A percentile compares a stretch with the other conserved stretches of the same genome.
Conservation (phyloP, 2,888 invertebrate species). For the Herminia tarsipennalis region DNA sequence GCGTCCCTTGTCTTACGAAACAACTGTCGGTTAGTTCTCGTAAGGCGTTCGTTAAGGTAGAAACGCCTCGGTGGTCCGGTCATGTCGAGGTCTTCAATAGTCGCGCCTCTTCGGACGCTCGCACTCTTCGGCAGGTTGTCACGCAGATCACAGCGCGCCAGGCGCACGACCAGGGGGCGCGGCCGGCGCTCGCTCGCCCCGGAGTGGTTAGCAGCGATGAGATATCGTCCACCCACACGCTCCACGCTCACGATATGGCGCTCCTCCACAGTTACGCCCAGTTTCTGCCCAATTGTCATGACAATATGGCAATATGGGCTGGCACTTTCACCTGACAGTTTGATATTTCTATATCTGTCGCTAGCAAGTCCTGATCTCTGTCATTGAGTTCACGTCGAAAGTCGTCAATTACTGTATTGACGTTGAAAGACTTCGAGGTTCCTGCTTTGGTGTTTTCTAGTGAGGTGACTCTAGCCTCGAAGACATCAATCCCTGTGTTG, state of each 20-base stretch:
- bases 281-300: neutral
- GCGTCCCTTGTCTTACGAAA: slow-evolving; percentile 6
- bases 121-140: neutral
- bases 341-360: too few relatives aligned
- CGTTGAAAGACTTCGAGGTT: neutral
- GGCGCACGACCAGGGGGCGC: neutral
- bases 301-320: too few relatives aligned
- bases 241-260: neutral
- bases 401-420: neutral
- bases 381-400: neutral
- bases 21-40: slow-evolving; percentile 8
- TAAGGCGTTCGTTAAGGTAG: slow-evolving; percentile 7
- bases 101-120: neutral
- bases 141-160: neutral
- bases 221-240: neutral
- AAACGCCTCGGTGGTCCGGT: neutral
- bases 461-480: neutral
- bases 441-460: neutral
- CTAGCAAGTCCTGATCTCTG: too few relatives aligned
- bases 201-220: neutral
- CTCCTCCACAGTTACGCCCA: neutral
- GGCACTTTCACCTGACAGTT: too few relatives aligned
- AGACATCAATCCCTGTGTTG: neutral
- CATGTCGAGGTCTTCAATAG: neutral
- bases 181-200: neutral